phyloP scores from a whole-genome alignment of 2,888 invertebrate species.

The Heteropelma amictum region DNA sequence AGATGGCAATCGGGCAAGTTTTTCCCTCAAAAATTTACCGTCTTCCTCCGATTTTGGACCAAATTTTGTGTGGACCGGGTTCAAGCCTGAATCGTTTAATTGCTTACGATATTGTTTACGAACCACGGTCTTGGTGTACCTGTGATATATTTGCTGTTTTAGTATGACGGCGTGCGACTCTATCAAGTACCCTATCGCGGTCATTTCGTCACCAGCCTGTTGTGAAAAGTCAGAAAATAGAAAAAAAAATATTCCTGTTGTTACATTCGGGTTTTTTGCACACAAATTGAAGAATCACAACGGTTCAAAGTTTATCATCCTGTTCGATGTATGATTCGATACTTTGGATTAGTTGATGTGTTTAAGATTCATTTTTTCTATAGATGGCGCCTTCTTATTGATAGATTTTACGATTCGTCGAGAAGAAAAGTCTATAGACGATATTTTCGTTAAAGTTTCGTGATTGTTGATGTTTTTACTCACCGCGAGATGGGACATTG shows the following conservation, averaged over 20 bases:
- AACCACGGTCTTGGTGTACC: constrained; percentile 66
- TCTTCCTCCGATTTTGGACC: constrained; percentile 51
- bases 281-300: not conserved
- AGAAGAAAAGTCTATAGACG: not conserved
- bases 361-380: too few relatives aligned
- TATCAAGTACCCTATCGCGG: constrained; percentile 68
- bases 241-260: too few relatives aligned
- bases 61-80: constrained; percentile 62
- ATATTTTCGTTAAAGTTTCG: not conserved
- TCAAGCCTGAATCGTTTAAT: constrained; percentile 62
- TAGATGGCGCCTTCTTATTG: not conserved
- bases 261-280: not conserved
- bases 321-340: too few relatives aligned
- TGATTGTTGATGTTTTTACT: not conserved
- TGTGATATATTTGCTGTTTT: constrained; percentile 69
- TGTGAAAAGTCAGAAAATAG: not conserved
- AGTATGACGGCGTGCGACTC: constrained; percentile 72
- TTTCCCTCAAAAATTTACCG: constrained; percentile 58
- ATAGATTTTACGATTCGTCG: not conserved
- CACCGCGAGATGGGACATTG: constrained; percentile 64
- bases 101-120: constrained; percentile 54
- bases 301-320: too few relatives aligned
- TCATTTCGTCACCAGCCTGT: constrained; percentile 64
- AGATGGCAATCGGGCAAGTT: constrained; percentile 67
- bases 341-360: too few relatives aligned